These are phyloP conservation scores for Nylanderia fulva DNA, from an alignment of 1,140 invertebrate genomes.

Conservation along the genomic window DNA sequence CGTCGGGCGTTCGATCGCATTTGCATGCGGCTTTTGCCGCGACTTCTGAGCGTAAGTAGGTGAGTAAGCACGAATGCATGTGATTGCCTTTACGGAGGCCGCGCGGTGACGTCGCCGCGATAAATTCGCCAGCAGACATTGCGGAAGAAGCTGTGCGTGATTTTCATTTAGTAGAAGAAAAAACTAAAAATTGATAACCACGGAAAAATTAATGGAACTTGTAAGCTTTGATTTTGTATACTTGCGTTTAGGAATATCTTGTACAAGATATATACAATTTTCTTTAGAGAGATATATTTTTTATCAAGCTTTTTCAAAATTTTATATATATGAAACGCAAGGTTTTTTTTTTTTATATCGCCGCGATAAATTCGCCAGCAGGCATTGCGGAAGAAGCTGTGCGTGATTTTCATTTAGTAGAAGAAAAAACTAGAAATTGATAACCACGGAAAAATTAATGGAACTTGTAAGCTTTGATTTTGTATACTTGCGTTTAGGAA, in stretches of 20 bases:
- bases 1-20: slow-evolving; percentile 72
- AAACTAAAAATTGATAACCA: not conserved
- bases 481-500: not conserved
- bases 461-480: not conserved
- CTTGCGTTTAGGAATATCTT: not conserved
- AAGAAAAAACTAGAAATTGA: not conserved
- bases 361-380: no score
- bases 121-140: not conserved
- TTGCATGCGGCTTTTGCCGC: slow-evolving; percentile 75
- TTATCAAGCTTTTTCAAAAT: not conserved
- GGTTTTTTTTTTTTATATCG: no score
- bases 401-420: no score
- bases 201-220: not conserved
- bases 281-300: no score
- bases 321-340: not conserved
- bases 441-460: not conserved
- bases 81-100: slow-evolving; percentile 55
- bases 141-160: not conserved
- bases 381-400: no score
- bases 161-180: slow-evolving; percentile 9
- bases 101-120: slow-evolving; percentile 17
- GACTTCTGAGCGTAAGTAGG: slow-evolving; percentile 70
- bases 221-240: not conserved
- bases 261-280: no score
- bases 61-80: slow-evolving; percentile 58